A percentile compares a stretch with the other conserved stretches of the same genome.
Conservation (phyloP, 2,113 vertebrate genomes). For the Eulacestoma nigropectus region DNA sequence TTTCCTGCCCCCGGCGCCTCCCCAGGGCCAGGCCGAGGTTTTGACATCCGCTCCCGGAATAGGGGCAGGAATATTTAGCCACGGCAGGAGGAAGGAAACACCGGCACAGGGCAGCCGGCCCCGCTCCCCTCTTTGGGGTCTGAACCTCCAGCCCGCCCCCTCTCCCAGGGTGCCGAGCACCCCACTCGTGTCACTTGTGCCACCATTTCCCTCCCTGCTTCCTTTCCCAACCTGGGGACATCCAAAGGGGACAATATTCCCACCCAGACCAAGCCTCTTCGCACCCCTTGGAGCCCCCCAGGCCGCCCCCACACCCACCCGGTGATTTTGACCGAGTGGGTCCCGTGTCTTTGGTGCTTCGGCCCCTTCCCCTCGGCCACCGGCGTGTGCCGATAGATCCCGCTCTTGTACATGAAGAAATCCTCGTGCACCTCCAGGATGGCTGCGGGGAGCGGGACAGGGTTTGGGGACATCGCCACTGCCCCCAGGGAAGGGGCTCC, state of each 20-base stretch:
- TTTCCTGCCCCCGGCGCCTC: neutral
- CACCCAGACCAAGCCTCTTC: rapidly evolving
- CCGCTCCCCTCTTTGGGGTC: neutral
- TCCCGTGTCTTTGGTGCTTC: conserved; percentile 83
- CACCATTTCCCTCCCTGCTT: neutral
- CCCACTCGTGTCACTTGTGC: rapidly evolving
- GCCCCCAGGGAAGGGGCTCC: neutral
- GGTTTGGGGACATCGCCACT: neutral
- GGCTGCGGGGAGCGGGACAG: conserved; percentile 66
- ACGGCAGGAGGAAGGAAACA: neutral
- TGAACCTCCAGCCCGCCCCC: neutral
- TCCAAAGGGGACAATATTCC: rapidly evolving
- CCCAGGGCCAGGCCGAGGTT: neutral
- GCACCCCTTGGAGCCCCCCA: rapidly evolving
- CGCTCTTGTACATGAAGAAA: conserved; percentile 90
- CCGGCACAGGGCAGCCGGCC: neutral
- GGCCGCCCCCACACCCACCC: conserved; percentile 72
- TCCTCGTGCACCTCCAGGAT: conserved; percentile 98
- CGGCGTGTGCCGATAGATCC: conserved; percentile 88
- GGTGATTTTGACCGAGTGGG: conserved; percentile 91
- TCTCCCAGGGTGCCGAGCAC: neutral
- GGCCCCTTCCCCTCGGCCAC: conserved; percentile 78
- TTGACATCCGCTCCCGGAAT: neutral
- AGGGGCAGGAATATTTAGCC: neutral
- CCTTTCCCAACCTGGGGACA: neutral